Percentiles rank a stretch among this genome's conserved stretches.
Conservation (phyloP, 2,888 invertebrate species). For the Myopa testacea region DNA sequence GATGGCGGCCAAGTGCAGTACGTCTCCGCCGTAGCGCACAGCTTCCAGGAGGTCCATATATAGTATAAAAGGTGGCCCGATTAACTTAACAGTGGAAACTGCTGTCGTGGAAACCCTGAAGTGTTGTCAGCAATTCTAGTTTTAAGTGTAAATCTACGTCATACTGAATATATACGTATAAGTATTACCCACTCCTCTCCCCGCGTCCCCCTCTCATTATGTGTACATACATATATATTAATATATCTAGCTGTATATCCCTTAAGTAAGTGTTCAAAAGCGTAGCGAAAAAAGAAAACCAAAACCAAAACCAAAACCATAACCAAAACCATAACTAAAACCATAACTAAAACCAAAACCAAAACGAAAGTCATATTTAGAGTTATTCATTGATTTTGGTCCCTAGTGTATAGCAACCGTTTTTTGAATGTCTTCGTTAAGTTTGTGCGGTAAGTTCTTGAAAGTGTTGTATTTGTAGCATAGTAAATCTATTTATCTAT, state of each 20-base stretch:
- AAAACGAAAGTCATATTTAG: neutral
- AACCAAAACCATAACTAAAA: no score
- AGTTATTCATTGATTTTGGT: conserved; percentile 1
- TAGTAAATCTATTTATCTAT: neutral
- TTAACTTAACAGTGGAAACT: neutral
- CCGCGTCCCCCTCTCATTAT: neutral
- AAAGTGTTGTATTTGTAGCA: neutral
- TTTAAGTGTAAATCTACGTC: neutral
- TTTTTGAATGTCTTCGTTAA: conserved; percentile 9
- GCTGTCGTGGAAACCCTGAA: neutral
- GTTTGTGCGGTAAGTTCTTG: conserved; percentile 20
- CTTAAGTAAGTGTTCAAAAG: neutral
- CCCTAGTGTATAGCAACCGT: neutral
- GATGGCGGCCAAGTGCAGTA: conserved; percentile 52
- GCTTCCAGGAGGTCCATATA: conserved; percentile 58
- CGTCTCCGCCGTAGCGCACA: neutral
- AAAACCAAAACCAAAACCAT: neutral
- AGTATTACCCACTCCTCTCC: neutral
- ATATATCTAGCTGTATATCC: neutral
- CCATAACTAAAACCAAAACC: no score
- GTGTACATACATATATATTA: neutral
- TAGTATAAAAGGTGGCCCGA: conserved; percentile 39
- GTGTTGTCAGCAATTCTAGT: neutral
- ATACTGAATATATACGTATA: neutral
- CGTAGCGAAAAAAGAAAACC: neutral